Evolutionary conservation across 2,797 vertebrate genomes (phyloP).

Genomic region (Cyclura pinguis): DNA sequence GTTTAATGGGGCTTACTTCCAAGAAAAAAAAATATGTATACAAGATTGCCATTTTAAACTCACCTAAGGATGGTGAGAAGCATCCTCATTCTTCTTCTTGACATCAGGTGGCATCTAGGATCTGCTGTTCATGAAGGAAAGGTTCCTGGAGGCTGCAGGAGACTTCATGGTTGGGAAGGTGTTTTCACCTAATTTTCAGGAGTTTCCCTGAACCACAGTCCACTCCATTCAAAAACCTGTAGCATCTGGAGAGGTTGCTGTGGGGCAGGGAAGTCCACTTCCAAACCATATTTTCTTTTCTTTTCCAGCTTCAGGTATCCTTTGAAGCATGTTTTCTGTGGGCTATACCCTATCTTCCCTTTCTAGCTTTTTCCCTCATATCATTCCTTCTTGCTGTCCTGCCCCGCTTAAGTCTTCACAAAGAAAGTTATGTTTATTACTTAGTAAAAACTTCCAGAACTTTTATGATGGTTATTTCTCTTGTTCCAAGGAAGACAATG

Average conservation of each 20-base stretch:
- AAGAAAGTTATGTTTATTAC: not conserved
- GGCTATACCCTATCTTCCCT: not conserved
- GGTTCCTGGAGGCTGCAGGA: not conserved
- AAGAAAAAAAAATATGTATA: not conserved
- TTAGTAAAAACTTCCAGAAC: not conserved
- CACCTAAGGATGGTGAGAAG: not conserved
- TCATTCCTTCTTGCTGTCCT: not conserved
- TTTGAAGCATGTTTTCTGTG: no score
- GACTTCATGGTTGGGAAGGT: not conserved
- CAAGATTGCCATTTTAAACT: not conserved
- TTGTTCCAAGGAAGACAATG: conserved; percentile 90
- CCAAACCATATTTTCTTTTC: not conserved
- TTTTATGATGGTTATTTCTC: not conserved
- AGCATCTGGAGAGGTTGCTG: not conserved
- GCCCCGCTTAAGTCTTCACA: not conserved
- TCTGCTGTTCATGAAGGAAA: not conserved
- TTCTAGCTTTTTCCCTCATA: not conserved
- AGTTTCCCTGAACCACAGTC: no score
- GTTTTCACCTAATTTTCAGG: no score
- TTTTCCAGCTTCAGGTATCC: no score
- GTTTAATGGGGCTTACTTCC: not conserved
- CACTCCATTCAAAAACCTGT: no score
- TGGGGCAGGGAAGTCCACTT: not conserved
- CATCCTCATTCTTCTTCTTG: not conserved
- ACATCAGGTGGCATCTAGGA: not conserved